These are phyloP conservation scores for Rapana venosa DNA, from an alignment of 2,888 invertebrate genomes.

Conservation along the genomic window DNA sequence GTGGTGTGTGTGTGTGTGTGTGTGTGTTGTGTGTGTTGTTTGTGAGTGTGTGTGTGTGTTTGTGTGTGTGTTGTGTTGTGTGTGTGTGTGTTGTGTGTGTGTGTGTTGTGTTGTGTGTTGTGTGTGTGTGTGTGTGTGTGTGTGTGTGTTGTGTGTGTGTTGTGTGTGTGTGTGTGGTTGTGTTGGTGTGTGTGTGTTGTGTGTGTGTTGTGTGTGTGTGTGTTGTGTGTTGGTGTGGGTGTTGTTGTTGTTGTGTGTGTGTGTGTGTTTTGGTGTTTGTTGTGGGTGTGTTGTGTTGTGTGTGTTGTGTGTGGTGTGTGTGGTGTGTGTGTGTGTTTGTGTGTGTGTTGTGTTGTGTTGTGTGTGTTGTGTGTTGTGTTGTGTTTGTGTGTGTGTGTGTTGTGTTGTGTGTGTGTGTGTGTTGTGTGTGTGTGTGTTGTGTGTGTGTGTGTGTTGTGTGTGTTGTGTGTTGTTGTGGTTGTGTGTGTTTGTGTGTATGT, in stretches of 20 bases:
- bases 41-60: neutral
- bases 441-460: too few relatives aligned
- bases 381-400: neutral
- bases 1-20: neutral
- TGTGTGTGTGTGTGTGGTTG: neutral
- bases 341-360: too few relatives aligned
- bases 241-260: neutral
- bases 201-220: neutral
- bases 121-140: neutral
- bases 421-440: too few relatives aligned
- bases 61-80: neutral
- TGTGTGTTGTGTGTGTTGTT: neutral
- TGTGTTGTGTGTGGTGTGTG: neutral
- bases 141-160: neutral
- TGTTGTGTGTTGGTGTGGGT: neutral
- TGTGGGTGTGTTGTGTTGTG: neutral
- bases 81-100: neutral
- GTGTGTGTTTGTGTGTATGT: too few relatives aligned
- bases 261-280: neutral
- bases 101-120: neutral
- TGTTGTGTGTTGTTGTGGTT: too few relatives aligned
- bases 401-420: conserved; percentile 21
- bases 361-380: neutral
- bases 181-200: neutral
- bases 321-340: conserved; percentile 25